Evolutionary conservation across 1,140 invertebrate genomes (phyloP).

Genomic region (Goniozus legneri): DNA sequence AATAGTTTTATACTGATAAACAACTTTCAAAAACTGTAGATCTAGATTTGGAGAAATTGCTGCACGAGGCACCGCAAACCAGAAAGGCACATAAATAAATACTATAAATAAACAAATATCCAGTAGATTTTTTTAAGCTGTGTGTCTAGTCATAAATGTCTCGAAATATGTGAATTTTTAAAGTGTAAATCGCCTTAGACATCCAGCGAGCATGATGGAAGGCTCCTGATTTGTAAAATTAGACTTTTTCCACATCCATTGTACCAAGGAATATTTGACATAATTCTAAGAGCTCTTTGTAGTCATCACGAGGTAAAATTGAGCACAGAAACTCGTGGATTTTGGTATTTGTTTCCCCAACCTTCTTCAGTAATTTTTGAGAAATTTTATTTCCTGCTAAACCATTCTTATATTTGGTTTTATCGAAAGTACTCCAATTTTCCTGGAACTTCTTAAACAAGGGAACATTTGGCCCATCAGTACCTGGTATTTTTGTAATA

Average conservation of each 20-base stretch:
- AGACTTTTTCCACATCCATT: constrained; percentile 7
- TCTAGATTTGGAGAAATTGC: constrained; percentile 27
- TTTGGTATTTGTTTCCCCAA: constrained; percentile 9
- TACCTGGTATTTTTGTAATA: constrained; percentile 17
- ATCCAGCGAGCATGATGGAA: constrained; percentile 42
- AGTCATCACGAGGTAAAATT: constrained; percentile 26
- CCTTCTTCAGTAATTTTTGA: constrained; percentile 2
- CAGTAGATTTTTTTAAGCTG: constrained; percentile 24
- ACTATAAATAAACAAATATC: constrained; percentile 33
- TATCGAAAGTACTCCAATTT: constrained; percentile 22
- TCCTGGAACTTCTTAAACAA: constrained; percentile 35
- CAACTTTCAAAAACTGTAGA: constrained; percentile 28
- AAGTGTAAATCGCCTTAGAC: constrained; percentile 38
- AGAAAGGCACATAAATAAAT: constrained; percentile 28
- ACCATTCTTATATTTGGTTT: constrained; percentile 16
- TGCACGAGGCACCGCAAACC: constrained; percentile 24
- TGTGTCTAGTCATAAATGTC: constrained; percentile 25
- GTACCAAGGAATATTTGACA: constrained; percentile 29
- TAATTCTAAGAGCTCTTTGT: constrained; percentile 27
- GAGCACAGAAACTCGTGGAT: constrained; percentile 5
- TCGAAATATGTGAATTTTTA: constrained; percentile 41
- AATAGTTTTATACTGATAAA: constrained; percentile 19
- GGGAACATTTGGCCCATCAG: constrained; percentile 29
- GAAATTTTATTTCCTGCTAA: constrained; percentile 14
- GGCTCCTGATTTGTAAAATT: constrained; percentile 28